Evolutionary conservation across 53 echinoderm and acorn worm species (phyloP).

Genomic region (Patiria pectinifera): DNA sequence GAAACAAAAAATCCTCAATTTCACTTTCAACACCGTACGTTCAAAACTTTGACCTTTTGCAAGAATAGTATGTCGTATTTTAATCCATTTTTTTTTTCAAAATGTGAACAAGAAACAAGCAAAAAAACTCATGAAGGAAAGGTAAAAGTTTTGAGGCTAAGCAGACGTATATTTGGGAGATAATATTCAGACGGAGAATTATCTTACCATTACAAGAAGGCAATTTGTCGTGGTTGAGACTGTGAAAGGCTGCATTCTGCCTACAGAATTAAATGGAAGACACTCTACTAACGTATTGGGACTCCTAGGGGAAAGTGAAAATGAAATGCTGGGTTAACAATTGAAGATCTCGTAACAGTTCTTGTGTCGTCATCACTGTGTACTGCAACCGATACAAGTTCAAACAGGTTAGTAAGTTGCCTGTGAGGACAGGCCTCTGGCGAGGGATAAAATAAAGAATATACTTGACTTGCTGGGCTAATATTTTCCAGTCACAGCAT

Average conservation of each 20-base stretch:
- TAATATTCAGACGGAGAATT: neutral
- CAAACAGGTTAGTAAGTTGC: no score
- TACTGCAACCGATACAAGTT: no score
- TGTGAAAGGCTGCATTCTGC: constrained; percentile 98
- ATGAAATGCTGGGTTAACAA: neutral
- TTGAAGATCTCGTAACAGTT: neutral
- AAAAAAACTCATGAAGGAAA: neutral
- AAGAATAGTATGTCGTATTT: no score
- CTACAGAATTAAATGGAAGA: constrained; percentile 88
- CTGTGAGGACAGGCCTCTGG: no score
- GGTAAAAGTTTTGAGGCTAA: neutral
- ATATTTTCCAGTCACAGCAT: no score
- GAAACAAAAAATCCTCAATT: neutral
- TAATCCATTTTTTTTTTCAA: no score
- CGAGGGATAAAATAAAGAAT: no score
- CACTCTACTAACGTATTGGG: constrained; percentile 90
- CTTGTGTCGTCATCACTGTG: no score
- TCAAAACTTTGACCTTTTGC: no score
- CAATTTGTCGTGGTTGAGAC: constrained; percentile 95
- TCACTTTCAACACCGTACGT: no score
- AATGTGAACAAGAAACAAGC: neutral
- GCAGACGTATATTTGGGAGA: neutral
- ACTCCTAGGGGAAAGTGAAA: constrained; percentile 64
- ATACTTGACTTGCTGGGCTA: no score
- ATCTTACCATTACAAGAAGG: constrained; percentile 95